These are phyloP conservation scores for Alces alces DNA, from an alignment of 2,113 vertebrate genomes.

Conservation along the genomic window DNA sequence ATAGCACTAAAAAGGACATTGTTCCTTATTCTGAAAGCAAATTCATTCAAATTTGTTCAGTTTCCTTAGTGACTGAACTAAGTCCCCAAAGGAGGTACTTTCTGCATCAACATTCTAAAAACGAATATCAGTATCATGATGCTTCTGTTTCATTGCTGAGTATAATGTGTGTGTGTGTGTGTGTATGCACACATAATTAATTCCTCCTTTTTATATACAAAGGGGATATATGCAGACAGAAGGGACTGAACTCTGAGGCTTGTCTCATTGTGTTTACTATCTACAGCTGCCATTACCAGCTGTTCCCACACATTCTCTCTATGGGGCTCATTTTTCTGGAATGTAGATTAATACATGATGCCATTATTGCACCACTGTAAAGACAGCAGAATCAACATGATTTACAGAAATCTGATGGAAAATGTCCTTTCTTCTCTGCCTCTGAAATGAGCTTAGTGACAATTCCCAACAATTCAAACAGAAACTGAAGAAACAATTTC, in stretches of 20 bases:
- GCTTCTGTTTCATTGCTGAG: conserved; percentile 13
- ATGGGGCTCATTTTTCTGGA: conserved; percentile 27
- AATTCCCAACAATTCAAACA: conserved; percentile 31
- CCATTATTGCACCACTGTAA: neutral
- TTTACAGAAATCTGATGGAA: conserved; percentile 21
- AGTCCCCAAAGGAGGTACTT: neutral
- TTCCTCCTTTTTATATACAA: neutral
- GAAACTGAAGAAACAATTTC: conserved; percentile 25
- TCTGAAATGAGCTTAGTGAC: neutral
- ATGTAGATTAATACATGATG: conserved; percentile 5
- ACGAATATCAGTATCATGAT: neutral
- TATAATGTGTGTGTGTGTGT: neutral
- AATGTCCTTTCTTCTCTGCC: neutral
- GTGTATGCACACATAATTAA: neutral
- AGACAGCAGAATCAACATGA: conserved; percentile 13
- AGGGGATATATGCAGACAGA: neutral
- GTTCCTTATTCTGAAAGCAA: neutral
- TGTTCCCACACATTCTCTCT: conserved; percentile 49
- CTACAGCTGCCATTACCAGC: conserved; percentile 57
- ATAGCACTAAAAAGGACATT: neutral
- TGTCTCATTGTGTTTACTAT: neutral
- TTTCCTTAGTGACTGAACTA: neutral
- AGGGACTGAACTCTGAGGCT: neutral
- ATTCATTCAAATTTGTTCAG: conserved; percentile 6
- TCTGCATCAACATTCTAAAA: neutral